Conservation (phyloP, 2,113 vertebrate genomes). For the Caretta caretta region DNA sequence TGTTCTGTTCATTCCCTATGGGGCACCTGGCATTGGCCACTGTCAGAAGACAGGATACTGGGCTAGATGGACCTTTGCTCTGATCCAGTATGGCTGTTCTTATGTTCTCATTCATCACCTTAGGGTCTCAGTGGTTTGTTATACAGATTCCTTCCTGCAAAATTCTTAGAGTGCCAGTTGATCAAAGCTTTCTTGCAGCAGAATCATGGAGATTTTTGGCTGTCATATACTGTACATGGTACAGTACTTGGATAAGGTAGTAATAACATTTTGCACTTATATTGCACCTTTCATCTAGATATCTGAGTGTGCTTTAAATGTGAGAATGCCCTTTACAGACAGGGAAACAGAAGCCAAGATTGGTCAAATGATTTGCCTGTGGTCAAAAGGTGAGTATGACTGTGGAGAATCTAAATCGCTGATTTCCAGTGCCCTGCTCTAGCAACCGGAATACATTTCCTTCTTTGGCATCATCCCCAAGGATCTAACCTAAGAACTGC, state of each 20-base stretch:
- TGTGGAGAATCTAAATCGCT: not conserved
- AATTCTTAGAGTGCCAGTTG: not conserved
- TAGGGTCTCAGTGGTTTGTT: not conserved
- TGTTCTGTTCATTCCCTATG: too few relatives aligned
- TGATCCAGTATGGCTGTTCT: too few relatives aligned
- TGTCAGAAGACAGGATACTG: too few relatives aligned
- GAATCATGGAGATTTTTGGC: not conserved
- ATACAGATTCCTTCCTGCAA: not conserved
- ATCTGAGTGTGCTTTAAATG: not conserved
- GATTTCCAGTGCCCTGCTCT: not conserved
- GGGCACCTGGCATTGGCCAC: too few relatives aligned
- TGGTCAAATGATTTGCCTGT: not conserved
- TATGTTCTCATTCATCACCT: not conserved
- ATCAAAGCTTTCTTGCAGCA: not conserved
- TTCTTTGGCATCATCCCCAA: not conserved
- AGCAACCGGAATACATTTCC: not conserved
- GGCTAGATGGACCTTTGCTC: too few relatives aligned
- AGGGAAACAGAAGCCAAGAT: not conserved
- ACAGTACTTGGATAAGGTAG: not conserved
- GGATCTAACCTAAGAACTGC: not conserved
- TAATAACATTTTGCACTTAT: not conserved
- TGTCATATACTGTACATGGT: not conserved
- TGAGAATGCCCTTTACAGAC: not conserved
- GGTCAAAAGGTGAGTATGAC: not conserved
- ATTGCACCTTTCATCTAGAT: not conserved